Base-by-base conservation (phyloP, 2,113 vertebrate genomes). In the Morone chrysops region DNA sequence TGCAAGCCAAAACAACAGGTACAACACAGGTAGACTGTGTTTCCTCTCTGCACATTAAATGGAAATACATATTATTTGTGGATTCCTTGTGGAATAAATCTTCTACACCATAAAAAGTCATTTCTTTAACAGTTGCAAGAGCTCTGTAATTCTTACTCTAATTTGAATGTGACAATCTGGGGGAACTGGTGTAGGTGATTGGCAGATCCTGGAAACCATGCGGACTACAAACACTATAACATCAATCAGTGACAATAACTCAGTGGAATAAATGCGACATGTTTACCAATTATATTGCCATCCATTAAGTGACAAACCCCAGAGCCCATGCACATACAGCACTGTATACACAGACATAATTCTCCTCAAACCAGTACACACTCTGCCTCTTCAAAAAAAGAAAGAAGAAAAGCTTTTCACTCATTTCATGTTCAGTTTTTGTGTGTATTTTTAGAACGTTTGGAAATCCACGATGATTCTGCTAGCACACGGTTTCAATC, bases 251-350 rank as follows among this genome's bases (percentile, higher is more conserved):
- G 54, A 51, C 57, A 48, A 25, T 22, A 59, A 74, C 70, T 47
- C 48, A 25, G 47, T 16, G 57, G 50, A 65, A 59, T 56, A 45
- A 74, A 79, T 70, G 22, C 17, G 53, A 45, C n/a, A 53, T 70
- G 59, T 82, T 86, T 74, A 69, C 69, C 56, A 45, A 22, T 70
- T 75, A 78, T n/a, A 77, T 10, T 43, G 45, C 40, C 57, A 74
- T 78, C 31, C 48, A 60, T 61, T 48, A 11, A 38, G 17, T 16
- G 65, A 36, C 6, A 71, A 66, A 70, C 2, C 17, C 2, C 25
- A 18, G 51, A 10, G 45, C 47, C 14, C 36, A 61, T 13, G 5
- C 45, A 62, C 43, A 70, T 22, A 54, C 38, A 45, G 8, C 41
- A 16, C 38, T 2, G 25, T 70, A 45, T 10, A 69, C 20, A 57